phyloP scores from a whole-genome alignment of 2,113 vertebrate genomes.

The Calidris pygmaea region DNA sequence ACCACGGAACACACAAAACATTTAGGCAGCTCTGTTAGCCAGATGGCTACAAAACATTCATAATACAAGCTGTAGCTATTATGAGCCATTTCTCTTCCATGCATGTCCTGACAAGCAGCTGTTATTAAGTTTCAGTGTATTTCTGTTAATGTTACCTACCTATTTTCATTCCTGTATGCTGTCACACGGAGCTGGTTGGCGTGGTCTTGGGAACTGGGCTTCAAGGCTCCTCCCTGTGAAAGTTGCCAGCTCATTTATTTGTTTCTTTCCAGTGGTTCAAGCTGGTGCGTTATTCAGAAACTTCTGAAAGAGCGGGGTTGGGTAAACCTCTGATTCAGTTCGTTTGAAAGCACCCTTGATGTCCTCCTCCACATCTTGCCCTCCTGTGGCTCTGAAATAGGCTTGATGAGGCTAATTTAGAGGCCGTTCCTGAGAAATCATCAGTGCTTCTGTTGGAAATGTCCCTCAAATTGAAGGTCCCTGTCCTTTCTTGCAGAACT shows the following conservation, averaged over 20 bases:
- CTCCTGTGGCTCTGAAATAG: slow-evolving; percentile 1
- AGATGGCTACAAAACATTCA: slow-evolving; percentile 62
- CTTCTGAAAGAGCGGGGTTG: slow-evolving; percentile 53
- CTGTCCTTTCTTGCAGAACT: neutral
- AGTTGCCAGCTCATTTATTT: slow-evolving; percentile 64
- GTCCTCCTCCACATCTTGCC: slow-evolving; percentile 47
- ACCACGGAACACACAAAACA: neutral
- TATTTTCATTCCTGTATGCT: slow-evolving; percentile 70
- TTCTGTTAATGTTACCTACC: slow-evolving; percentile 76
- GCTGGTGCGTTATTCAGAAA: slow-evolving; percentile 59
- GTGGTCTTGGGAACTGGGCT: slow-evolving; percentile 60
- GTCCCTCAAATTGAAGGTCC: neutral
- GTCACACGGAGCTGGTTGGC: slow-evolving; percentile 53
- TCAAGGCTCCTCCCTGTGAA: slow-evolving; percentile 62
- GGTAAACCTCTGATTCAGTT: slow-evolving; percentile 67
- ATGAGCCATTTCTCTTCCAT: slow-evolving; percentile 60
- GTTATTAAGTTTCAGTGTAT: slow-evolving; percentile 72
- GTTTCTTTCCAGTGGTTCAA: slow-evolving; percentile 59
- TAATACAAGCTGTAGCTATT: slow-evolving; percentile 67
- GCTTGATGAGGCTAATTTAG: neutral
- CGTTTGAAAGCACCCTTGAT: slow-evolving; percentile 41
- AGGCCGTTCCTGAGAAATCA: neutral
- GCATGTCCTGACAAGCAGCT: slow-evolving; percentile 68
- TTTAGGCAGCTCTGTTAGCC: slow-evolving; percentile 44
- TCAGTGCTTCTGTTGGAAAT: neutral